Conservation (phyloP, 2,888 invertebrate genomes). For the Eurytoma californica region DNA sequence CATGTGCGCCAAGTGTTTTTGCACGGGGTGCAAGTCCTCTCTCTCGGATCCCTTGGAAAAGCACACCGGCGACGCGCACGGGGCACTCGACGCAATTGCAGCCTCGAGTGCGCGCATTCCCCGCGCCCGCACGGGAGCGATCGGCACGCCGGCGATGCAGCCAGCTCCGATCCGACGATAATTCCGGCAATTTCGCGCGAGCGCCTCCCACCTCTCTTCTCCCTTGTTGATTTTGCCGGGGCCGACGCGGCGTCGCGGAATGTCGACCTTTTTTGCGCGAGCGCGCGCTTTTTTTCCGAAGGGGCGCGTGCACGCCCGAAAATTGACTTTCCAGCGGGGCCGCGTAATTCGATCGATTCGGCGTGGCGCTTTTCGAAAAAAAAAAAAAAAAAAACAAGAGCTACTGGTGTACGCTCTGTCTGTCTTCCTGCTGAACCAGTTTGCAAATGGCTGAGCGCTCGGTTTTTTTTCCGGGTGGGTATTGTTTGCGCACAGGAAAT, state of each 20-base stretch:
- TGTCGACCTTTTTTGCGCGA: neutral
- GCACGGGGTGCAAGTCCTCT: neutral
- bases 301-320: neutral
- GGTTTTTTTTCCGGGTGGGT: neutral
- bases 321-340: conserved; percentile 24
- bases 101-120: too few species aligned
- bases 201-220: too few species aligned
- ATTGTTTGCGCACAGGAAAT: too few species aligned
- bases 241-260: too few species aligned
- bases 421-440: neutral
- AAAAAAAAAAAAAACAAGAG: neutral
- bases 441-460: neutral
- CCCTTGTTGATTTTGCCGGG: too few species aligned
- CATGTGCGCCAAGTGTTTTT: conserved; percentile 45
- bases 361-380: conserved; percentile 3
- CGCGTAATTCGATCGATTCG: conserved; percentile 20
- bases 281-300: neutral
- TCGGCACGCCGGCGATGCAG: too few species aligned
- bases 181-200: too few species aligned
- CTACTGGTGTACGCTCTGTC: neutral
- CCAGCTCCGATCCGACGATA: too few species aligned
- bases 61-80: neutral
- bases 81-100: neutral
- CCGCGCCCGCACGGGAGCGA: too few species aligned
- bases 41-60: conserved; percentile 16